These are phyloP conservation scores for Heliconius melpomene DNA, from an alignment of 1,140 invertebrate genomes.

Conservation along the genomic window DNA sequence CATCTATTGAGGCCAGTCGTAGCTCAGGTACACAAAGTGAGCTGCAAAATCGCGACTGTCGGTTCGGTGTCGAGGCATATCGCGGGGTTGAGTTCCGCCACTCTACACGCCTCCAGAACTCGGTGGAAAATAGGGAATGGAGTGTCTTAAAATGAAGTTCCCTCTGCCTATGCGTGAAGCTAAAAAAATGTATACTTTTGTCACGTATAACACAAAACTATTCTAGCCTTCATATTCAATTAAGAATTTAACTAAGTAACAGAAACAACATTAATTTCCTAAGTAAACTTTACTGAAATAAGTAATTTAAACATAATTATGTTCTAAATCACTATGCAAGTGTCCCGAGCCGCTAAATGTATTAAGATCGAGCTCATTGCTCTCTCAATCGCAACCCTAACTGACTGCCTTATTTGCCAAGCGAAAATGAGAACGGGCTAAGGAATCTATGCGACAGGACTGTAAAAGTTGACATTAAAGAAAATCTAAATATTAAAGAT, in stretches of 20 bases:
- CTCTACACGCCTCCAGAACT: too few relatives aligned
- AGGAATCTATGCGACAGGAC: slow-evolving; percentile 47
- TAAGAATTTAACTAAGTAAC: not conserved
- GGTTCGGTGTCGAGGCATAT: too few relatives aligned
- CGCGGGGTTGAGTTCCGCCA: too few relatives aligned
- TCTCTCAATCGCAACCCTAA: slow-evolving; percentile 69
- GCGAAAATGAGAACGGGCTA: slow-evolving; percentile 42
- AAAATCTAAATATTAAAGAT: too few relatives aligned
- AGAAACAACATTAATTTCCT: slow-evolving; percentile 12
- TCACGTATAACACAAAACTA: not conserved
- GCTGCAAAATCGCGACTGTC: too few relatives aligned
- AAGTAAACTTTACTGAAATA: slow-evolving; percentile 29
- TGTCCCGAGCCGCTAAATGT: slow-evolving; percentile 63
- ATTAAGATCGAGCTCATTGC: slow-evolving; percentile 71
- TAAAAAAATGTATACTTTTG: not conserved
- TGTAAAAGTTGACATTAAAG: too few relatives aligned
- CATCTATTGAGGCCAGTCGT: too few relatives aligned
- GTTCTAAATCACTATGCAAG: slow-evolving; percentile 60
- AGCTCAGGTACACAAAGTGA: too few relatives aligned
- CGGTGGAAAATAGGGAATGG: too few relatives aligned
- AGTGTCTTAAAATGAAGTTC: too few relatives aligned
- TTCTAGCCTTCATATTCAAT: not conserved
- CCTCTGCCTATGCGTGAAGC: too few relatives aligned
- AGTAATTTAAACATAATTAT: slow-evolving; percentile 61
- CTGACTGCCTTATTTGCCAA: slow-evolving; percentile 74